Base-by-base conservation (phyloP, 2,888 invertebrate species). In the Argyresthia goedartella region DNA sequence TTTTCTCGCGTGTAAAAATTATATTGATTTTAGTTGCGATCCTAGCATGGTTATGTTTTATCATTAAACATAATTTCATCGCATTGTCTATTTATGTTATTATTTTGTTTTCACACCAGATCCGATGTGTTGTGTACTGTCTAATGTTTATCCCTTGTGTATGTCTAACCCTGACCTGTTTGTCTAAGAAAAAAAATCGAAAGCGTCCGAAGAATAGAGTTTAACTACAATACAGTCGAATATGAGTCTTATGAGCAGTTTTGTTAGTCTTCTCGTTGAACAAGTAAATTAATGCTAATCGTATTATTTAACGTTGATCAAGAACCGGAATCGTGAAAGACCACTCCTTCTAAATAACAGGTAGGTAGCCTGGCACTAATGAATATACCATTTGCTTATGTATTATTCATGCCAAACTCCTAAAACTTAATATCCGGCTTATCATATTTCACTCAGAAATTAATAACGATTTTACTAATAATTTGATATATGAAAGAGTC, bases 141-240 rank as follows among this genome's bases (percentile, higher is more conserved):
- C 93, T 93, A 92, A 92, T 92, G 92, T 92, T 91, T 88, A 91
- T 92, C 92, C 93, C 89, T 92, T 93, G 93, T 94, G 94, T 94
- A 92, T 93, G 92, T 93, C 92, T 91, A 84, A 91, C 90, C 90
- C 88, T 77, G 69, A 84, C 86, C 86, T 82, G 84, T 85, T 84
- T 87, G 85, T 87, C 80, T 81, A 66, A 81, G 45, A 52, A 33
- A 54, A 78, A 63, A 73, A 80, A 78, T 76, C 63, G 73, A 78
- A 78, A 68, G 77, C 82, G 84, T 82, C 70, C 69, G 64, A 63
- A 68, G 62, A 65, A 66, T 66, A 65, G 67, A 54, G 61, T 71
- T 69, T 71, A 66, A 65, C 67, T 15, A 51, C n/a, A 62, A 71
- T 71, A 71, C 69, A 63, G 75, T 69, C 69, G 69, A 79, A 77